Evolutionary conservation across 2,113 vertebrate species (phyloP).

Genomic region (Heterochromis multidens): DNA sequence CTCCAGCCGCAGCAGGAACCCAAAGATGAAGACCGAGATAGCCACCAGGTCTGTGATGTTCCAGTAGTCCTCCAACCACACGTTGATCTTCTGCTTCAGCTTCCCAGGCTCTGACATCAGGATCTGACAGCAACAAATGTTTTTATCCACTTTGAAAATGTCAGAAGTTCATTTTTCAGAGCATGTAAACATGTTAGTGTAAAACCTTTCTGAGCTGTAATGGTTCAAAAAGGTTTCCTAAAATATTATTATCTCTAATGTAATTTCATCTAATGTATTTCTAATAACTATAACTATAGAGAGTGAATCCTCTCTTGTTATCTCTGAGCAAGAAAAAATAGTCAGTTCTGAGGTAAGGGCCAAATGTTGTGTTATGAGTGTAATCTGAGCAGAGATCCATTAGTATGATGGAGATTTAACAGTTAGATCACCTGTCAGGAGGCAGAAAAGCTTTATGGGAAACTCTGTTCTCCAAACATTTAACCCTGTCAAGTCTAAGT

Average conservation of each 20-base stretch:
- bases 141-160: neutral
- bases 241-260: neutral
- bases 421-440: neutral
- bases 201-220: neutral
- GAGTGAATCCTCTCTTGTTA: neutral
- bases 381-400: neutral
- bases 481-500: no score
- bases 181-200: accelerated
- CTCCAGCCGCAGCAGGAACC: constrained; percentile 88
- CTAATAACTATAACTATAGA: neutral
- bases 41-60: constrained; percentile 94
- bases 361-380: neutral
- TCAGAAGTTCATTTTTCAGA: neutral
- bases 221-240: neutral
- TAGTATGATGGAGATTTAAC: neutral
- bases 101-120: constrained; percentile 98
- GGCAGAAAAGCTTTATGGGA: neutral
- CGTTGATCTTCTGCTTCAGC: constrained; percentile 94
- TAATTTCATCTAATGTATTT: neutral
- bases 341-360: neutral
- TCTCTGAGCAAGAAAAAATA: neutral
- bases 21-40: constrained; percentile 89
- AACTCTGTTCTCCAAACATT: no score
- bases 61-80: constrained; percentile 99
- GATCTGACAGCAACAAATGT: constrained; percentile 75